phyloP scores from a whole-genome alignment of 2,888 invertebrate species.

The Latheticus oryzae region DNA sequence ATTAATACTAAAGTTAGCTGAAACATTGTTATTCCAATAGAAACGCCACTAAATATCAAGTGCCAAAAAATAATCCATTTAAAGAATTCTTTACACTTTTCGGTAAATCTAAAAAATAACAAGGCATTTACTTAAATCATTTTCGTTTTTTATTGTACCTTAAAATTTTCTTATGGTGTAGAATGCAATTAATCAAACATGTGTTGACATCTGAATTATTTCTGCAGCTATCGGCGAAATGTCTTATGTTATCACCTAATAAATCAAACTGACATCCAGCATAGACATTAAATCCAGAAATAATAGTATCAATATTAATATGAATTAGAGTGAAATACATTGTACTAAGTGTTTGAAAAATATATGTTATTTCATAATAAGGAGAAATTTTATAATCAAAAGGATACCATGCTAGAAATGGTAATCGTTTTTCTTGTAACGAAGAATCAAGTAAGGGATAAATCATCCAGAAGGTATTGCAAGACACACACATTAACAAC shows the following conservation, averaged over 20 bases:
- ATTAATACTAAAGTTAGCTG: conserved; percentile 16
- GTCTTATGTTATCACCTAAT: conserved; percentile 8
- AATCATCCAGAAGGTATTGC: conserved; percentile 20
- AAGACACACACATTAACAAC: conserved; percentile 15
- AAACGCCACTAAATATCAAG: conserved; percentile 10
- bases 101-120: conserved; percentile 8
- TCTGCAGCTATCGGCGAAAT: conserved; percentile 1
- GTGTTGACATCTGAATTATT: not conserved
- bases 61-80: conserved; percentile 13
- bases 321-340: not conserved
- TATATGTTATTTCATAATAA: conserved; percentile 19
- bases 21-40: conserved; percentile 23
- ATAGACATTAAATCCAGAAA: conserved; percentile 15
- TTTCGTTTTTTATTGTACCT: not conserved
- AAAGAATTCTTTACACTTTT: not conserved
- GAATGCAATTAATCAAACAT: conserved; percentile 22
- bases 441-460: conserved; percentile 39
- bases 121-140: no score
- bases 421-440: conserved; percentile 7
- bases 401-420: conserved; percentile 28
- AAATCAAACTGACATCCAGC: conserved; percentile 13
- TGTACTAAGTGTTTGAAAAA: conserved; percentile 15
- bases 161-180: conserved; percentile 19
- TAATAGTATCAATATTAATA: conserved; percentile 11
- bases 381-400: conserved; percentile 8